Evolutionary conservation across 2,888 invertebrate species (phyloP).

Genomic region (Melinaea menophilus): DNA sequence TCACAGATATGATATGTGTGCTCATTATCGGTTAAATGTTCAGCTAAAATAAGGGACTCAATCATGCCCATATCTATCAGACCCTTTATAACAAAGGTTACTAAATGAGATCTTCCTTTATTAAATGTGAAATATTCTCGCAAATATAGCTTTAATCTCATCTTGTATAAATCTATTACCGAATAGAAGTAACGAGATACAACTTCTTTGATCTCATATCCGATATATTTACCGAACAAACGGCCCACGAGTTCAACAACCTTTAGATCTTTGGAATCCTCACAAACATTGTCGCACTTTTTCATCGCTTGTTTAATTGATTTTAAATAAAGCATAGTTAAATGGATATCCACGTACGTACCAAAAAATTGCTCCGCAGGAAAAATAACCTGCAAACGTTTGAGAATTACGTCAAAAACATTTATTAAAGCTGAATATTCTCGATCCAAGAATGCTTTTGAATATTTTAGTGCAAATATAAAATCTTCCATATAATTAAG

Average conservation of each 20-base stretch:
- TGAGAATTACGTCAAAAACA: slow-evolving; percentile 43
- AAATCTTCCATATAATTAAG: slow-evolving; percentile 36
- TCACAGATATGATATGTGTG: slow-evolving; percentile 8
- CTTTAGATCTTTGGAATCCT: slow-evolving; percentile 34
- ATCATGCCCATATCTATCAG: slow-evolving; percentile 27
- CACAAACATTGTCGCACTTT: slow-evolving; percentile 42
- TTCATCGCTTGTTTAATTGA: slow-evolving; percentile 43
- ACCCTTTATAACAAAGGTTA: slow-evolving; percentile 30
- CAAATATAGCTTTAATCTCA: slow-evolving; percentile 37
- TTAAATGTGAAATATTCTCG: slow-evolving; percentile 25
- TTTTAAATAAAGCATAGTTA: slow-evolving; percentile 52
- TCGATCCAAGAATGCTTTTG: slow-evolving; percentile 42
- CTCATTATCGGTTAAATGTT: slow-evolving; percentile 24
- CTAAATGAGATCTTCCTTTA: slow-evolving; percentile 22
- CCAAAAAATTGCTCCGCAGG: slow-evolving; percentile 45
- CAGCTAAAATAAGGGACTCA: slow-evolving; percentile 33
- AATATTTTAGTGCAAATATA: slow-evolving; percentile 42
- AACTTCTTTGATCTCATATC: slow-evolving; percentile 43
- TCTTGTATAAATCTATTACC: slow-evolving; percentile 42
- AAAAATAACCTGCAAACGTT: slow-evolving; percentile 42
- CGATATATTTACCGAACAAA: slow-evolving; percentile 46
- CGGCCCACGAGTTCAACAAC: slow-evolving; percentile 45
- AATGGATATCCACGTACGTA: slow-evolving; percentile 43
- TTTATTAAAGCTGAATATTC: slow-evolving; percentile 43
- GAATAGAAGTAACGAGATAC: slow-evolving; percentile 45